These are phyloP conservation scores for Zhuqinia jingwanae DNA, from an alignment of 2,888 invertebrate species.

Conservation along the genomic window DNA sequence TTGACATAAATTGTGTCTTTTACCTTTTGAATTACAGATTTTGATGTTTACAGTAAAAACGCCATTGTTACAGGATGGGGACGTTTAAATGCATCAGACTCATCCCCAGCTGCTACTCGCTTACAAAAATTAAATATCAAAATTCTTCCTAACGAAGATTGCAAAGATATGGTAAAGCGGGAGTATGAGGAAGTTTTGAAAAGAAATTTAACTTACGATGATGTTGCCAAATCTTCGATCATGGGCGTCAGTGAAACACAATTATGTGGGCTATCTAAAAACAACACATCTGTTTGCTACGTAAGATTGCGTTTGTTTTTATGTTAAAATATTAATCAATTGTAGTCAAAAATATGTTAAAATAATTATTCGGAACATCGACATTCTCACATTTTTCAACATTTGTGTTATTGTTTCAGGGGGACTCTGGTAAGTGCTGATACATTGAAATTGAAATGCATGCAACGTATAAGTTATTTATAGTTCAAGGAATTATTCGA, in stretches of 20 bases:
- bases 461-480: not conserved
- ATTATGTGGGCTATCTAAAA: constrained; percentile 73
- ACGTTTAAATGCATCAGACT: constrained; percentile 68
- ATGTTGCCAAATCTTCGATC: constrained; percentile 54
- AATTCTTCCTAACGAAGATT: constrained; percentile 72
- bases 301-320: no score
- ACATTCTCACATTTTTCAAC: not conserved
- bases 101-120: constrained; percentile 53
- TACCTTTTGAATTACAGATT: constrained; percentile 23
- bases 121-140: constrained; percentile 76
- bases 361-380: no score
- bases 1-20: no score
- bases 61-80: constrained; percentile 72
- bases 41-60: constrained; percentile 54
- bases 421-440: constrained; percentile 64
- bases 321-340: no score
- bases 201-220: constrained; percentile 64
- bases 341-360: no score
- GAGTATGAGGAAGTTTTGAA: constrained; percentile 63
- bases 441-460: no score
- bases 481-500: not conserved
- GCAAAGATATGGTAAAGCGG: constrained; percentile 66
- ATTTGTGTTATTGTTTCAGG: constrained; percentile 37
- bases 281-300: constrained; percentile 75
- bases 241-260: constrained; percentile 75